Percentiles rank a stretch among this genome's conserved stretches.
Evolutionary conservation across 2,888 invertebrate species (phyloP).

Genomic region (Lapara coniferarum): DNA sequence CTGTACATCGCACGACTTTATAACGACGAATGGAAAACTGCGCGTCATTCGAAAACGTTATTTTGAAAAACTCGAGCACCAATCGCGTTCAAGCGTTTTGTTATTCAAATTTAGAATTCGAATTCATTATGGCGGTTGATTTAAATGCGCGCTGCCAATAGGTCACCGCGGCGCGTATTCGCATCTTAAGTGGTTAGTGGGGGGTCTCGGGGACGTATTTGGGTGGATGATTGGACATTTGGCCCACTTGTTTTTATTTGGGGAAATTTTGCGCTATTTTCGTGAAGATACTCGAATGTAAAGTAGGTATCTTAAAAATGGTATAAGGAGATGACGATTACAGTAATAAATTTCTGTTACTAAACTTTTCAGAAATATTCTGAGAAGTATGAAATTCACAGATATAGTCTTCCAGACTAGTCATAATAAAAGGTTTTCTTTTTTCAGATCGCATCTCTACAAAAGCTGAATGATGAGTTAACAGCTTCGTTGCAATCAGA

Average conservation of each 20-base stretch:
- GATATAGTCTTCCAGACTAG: not conserved
- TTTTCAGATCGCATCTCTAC: constrained; percentile 68
- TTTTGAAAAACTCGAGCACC: constrained; percentile 39
- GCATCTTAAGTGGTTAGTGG: constrained; percentile 54
- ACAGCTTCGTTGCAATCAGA: constrained; percentile 71
- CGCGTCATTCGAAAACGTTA: not conserved
- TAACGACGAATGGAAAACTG: constrained; percentile 42
- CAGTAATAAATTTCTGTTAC: too few species aligned
- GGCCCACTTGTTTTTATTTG: not conserved
- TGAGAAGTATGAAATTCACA: too few species aligned
- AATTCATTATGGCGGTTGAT: constrained; percentile 42
- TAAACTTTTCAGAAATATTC: too few species aligned
- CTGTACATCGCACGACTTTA: constrained; percentile 15
- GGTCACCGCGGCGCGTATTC: constrained; percentile 76
- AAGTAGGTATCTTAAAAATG: too few species aligned
- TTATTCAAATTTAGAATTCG: constrained; percentile 70
- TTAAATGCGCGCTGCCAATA: constrained; percentile 76
- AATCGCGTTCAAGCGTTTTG: constrained; percentile 59
- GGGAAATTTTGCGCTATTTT: not conserved
- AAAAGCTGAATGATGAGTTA: constrained; percentile 65
- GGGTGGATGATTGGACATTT: not conserved
- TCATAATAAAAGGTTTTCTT: constrained; percentile 16
- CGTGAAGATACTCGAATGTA: not conserved
- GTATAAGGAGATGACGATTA: too few species aligned
- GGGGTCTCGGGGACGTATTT: not conserved